A percentile compares a stretch with the other conserved stretches of the same genome.
These are phyloP conservation scores for Volucella inflata DNA, from an alignment of 2,888 invertebrate genomes.

Conservation along the genomic window DNA sequence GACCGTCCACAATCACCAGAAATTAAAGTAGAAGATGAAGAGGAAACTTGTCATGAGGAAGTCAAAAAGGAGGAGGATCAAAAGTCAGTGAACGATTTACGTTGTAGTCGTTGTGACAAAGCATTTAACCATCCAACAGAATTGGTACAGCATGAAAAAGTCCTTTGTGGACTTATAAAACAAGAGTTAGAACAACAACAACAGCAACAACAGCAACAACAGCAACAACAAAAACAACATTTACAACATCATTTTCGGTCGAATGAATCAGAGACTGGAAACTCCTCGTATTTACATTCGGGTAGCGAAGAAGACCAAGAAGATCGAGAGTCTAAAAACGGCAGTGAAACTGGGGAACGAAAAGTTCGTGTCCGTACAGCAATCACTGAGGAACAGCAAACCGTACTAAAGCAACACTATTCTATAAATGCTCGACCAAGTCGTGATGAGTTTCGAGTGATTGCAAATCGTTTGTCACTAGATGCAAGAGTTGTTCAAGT, in stretches of 20 bases:
- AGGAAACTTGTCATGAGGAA: slow-evolving; percentile 79
- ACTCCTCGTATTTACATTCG: slow-evolving; percentile 81
- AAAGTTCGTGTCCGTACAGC: slow-evolving; percentile 96
- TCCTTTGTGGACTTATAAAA: slow-evolving; percentile 85
- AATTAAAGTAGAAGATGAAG: slow-evolving; percentile 74
- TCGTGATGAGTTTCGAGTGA: slow-evolving; percentile 95
- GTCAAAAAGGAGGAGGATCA: slow-evolving; percentile 47
- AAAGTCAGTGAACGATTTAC: slow-evolving; percentile 79
- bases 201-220: slow-evolving; percentile 84
- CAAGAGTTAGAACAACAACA: slow-evolving; percentile 87
- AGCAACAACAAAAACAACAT: slow-evolving; percentile 78
- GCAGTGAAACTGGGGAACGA: slow-evolving; percentile 87
- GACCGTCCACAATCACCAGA: slow-evolving; percentile 84
- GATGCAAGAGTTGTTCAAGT: slow-evolving; percentile 94
- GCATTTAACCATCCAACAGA: slow-evolving; percentile 86
- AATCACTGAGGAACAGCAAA: slow-evolving; percentile 96
- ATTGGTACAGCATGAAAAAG: slow-evolving; percentile 89
- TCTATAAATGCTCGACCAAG: slow-evolving; percentile 95
- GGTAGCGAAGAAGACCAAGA: slow-evolving; percentile 87
- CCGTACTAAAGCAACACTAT: slow-evolving; percentile 94
- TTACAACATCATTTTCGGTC: slow-evolving; percentile 73
- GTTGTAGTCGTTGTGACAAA: slow-evolving; percentile 86
- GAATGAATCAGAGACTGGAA: slow-evolving; percentile 67
- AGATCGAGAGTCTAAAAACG: slow-evolving; percentile 84
- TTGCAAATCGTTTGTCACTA: slow-evolving; percentile 91